Conservation (phyloP, 2,113 vertebrate genomes). For the Microtus richardsoni region DNA sequence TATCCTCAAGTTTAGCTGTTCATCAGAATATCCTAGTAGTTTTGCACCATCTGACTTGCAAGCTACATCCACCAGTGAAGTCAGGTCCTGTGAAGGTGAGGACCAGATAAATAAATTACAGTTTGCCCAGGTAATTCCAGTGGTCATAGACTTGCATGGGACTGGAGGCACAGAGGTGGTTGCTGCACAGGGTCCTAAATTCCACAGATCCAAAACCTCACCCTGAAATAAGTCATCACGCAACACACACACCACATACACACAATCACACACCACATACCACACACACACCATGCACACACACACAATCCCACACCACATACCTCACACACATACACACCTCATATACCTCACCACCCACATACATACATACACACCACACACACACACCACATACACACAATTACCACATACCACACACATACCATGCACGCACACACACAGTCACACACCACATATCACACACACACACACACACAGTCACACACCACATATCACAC, state of each 20-base stretch:
- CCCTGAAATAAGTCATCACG: neutral
- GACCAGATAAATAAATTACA: too few relatives aligned
- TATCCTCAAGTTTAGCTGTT: neutral
- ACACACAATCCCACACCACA: neutral
- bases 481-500: too few relatives aligned
- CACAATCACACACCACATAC: neutral
- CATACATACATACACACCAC: neutral
- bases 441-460: too few relatives aligned
- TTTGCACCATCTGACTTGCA: neutral
- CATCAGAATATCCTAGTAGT: too few relatives aligned
- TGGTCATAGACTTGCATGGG: neutral
- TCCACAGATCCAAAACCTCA: neutral
- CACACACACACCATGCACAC: neutral
- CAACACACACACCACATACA: neutral
- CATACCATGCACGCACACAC: too few relatives aligned
- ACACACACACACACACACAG: too few relatives aligned
- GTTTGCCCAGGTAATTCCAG: neutral
- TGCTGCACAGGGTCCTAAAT: neutral
- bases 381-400: too few relatives aligned
- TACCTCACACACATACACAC: neutral
- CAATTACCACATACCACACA: too few relatives aligned
- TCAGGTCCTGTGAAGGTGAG: too few relatives aligned
- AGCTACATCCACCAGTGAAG: accelerated
- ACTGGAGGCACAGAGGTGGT: neutral
- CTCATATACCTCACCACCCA: too few relatives aligned